phyloP scores from a whole-genome alignment of 2,113 vertebrate species.

The Cyprinus carpio region DNA sequence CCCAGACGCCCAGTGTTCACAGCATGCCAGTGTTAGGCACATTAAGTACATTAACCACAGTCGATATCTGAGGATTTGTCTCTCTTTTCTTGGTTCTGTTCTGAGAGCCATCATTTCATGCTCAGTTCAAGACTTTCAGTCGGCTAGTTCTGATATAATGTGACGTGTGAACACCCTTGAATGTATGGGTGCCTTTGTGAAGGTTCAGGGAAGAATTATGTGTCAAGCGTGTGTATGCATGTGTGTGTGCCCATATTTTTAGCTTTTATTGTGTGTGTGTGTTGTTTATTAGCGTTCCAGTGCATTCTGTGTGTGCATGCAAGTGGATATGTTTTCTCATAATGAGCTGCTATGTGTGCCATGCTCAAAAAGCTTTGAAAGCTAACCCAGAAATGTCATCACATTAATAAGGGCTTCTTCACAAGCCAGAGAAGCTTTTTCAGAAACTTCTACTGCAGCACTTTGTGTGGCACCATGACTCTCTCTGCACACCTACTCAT shows the following conservation, averaged over 20 bases:
- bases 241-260: slow-evolving; percentile 26
- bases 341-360: slow-evolving; percentile 51
- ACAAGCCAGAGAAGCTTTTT: slow-evolving; percentile 55
- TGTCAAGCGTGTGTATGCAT: slow-evolving; percentile 24
- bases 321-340: slow-evolving; percentile 47
- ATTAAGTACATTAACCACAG: slow-evolving; percentile 61
- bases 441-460: slow-evolving; percentile 43
- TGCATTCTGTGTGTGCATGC: slow-evolving; percentile 37
- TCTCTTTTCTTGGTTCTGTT: slow-evolving; percentile 44
- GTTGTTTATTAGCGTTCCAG: slow-evolving; percentile 28
- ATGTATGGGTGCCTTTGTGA: slow-evolving; percentile 8
- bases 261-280: neutral
- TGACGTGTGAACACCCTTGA: slow-evolving; percentile 6
- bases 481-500: slow-evolving; percentile 48
- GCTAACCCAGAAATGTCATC: slow-evolving; percentile 76
- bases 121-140: slow-evolving; percentile 42
- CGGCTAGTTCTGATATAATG: slow-evolving; percentile 49
- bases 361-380: slow-evolving; percentile 57
- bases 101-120: slow-evolving; percentile 29
- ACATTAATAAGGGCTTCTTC: slow-evolving; percentile 58
- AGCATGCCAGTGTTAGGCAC: slow-evolving; percentile 44
- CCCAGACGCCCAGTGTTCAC: slow-evolving; percentile 19
- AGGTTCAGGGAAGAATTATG: neutral
- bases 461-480: slow-evolving; percentile 30
- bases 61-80: slow-evolving; percentile 55